Conservation (phyloP, 53 echinoderm and acorn worm genomes). For the Temnopleurus reevesii region DNA sequence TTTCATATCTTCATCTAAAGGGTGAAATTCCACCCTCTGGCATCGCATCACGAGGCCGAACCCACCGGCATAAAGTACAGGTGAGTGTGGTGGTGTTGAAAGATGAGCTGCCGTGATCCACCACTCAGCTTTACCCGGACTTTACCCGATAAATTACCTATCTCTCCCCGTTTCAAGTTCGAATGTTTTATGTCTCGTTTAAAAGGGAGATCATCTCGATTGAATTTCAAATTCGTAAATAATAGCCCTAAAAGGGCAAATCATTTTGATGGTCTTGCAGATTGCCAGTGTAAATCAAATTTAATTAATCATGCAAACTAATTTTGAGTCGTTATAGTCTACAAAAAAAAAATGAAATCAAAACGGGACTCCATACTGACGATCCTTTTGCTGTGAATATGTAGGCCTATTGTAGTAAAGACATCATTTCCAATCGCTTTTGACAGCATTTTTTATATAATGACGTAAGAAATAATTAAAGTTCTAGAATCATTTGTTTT, state of each 20-base stretch:
- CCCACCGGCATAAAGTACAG: slow-evolving; percentile 10
- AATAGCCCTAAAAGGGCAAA: background rate
- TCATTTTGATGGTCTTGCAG: background rate
- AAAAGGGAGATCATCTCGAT: slow-evolving; percentile 14
- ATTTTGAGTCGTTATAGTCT: too few species aligned
- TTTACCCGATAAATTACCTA: background rate
- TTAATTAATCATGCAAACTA: background rate
- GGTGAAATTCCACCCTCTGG: slow-evolving; percentile 17
- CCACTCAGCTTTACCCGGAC: background rate
- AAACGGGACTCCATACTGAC: too few species aligned
- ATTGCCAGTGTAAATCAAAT: background rate
- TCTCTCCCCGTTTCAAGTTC: background rate
- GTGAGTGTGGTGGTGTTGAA: background rate
- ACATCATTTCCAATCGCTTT: too few species aligned
- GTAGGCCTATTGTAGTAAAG: too few species aligned
- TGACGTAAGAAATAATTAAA: too few species aligned
- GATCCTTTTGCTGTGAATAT: too few species aligned
- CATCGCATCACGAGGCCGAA: background rate
- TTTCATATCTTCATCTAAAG: slow-evolving; percentile 4
- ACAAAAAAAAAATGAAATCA: too few species aligned
- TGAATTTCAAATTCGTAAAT: slow-evolving; percentile 33
- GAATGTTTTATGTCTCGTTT: background rate
- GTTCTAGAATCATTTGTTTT: too few species aligned
- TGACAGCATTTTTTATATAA: too few species aligned
- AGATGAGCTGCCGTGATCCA: background rate